Evolutionary conservation across 2,797 vertebrate species (phyloP).

Genomic region (Catostomus latipinnis): DNA sequence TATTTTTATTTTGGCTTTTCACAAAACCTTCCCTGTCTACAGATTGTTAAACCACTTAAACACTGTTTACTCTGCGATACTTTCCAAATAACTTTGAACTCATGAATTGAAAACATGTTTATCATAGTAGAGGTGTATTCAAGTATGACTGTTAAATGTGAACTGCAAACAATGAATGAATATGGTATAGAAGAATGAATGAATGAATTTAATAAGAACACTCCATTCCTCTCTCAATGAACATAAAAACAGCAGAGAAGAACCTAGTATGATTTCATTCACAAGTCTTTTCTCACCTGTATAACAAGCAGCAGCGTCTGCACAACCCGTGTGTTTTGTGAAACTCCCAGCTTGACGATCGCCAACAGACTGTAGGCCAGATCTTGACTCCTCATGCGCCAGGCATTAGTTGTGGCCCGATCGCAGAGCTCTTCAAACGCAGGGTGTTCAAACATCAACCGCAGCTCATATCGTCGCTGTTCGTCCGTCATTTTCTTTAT

Average conservation of each 20-base stretch:
- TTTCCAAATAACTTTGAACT: too few species aligned
- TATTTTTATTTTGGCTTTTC: too few species aligned
- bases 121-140: too few species aligned
- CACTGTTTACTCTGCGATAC: too few species aligned
- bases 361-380: constrained; percentile 81
- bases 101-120: too few species aligned
- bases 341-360: constrained; percentile 80
- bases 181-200: too few species aligned
- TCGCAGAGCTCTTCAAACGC: constrained; percentile 79
- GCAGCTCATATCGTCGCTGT: constrained; percentile 79
- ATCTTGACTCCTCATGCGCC: constrained; percentile 64
- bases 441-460: constrained; percentile 84
- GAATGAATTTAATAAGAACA: too few species aligned
- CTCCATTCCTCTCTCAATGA: too few species aligned
- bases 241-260: background rate
- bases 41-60: too few species aligned
- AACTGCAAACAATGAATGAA: too few species aligned
- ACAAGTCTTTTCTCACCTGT: constrained; percentile 76
- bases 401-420: constrained; percentile 64
- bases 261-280: background rate
- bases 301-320: constrained; percentile 84
- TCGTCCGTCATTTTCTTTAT: constrained; percentile 78
- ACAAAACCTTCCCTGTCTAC: too few species aligned
- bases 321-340: constrained; percentile 82
- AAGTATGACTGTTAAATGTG: too few species aligned